Evolutionary conservation across 2,888 invertebrate genomes (phyloP).

Genomic region (Petrolisthes manimaculis): DNA sequence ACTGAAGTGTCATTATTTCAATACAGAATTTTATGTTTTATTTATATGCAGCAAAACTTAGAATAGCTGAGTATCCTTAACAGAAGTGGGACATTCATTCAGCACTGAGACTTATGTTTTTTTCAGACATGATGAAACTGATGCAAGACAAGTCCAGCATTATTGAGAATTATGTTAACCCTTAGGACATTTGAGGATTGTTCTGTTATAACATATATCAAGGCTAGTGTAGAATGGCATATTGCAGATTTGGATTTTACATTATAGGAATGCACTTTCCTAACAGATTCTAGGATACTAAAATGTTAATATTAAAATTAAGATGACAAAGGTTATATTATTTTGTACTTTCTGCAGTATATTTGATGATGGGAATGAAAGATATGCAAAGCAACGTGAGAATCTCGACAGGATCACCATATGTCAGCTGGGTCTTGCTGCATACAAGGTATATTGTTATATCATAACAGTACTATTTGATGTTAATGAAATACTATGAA

Average conservation of each 20-base stretch:
- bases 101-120: neutral
- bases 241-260: neutral
- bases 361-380: constrained; percentile 48
- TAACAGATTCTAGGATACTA: neutral
- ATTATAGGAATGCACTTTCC: neutral
- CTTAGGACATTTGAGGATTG: too few relatives aligned
- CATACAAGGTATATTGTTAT: constrained; percentile 40
- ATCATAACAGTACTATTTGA: too few relatives aligned
- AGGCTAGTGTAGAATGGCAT: too few relatives aligned
- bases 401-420: constrained; percentile 39
- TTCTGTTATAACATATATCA: too few relatives aligned
- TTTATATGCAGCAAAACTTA: neutral
- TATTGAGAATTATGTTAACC: too few relatives aligned
- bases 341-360: constrained; percentile 33
- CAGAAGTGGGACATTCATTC: neutral
- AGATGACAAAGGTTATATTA: neutral
- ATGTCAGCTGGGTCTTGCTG: constrained; percentile 54
- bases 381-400: constrained; percentile 41
- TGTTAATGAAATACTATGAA: too few relatives aligned
- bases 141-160: too few relatives aligned
- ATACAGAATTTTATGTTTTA: neutral
- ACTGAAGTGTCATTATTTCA: neutral
- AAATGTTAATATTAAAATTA: neutral
- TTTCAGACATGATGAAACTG: too few relatives aligned
- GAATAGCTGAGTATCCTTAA: neutral